Percentiles rank a stretch among this genome's conserved stretches.
Evolutionary conservation across 2,888 invertebrate species (phyloP).

Genomic region (Oxyscelio sp.): DNA sequence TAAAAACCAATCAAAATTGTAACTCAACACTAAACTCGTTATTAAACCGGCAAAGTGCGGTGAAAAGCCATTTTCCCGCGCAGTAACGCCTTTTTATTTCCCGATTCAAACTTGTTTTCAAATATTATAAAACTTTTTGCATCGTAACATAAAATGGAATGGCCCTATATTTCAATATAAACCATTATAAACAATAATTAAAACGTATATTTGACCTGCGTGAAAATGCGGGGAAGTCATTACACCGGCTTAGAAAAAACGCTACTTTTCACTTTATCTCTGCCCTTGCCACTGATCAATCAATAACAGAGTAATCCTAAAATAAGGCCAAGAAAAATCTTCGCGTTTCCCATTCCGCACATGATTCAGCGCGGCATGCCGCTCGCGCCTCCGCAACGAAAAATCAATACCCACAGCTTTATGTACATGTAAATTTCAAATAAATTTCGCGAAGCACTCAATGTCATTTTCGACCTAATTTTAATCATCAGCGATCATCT

Average conservation of each 20-base stretch:
- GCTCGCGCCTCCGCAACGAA: conserved; percentile 6
- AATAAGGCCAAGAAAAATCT: conserved; percentile 29
- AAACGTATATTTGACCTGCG: neutral
- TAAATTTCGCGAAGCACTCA: conserved; percentile 22
- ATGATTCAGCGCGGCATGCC: conserved; percentile 21
- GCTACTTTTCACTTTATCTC: conserved; percentile 13
- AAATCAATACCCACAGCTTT: conserved; percentile 50
- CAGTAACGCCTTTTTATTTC: conserved; percentile 24
- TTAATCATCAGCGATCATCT: conserved; percentile 14
- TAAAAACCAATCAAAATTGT: conserved; percentile 39
- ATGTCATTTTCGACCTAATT: conserved; percentile 40
- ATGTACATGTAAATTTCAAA: conserved; percentile 50
- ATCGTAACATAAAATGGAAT: conserved; percentile 23
- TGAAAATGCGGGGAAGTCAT: neutral
- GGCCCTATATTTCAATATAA: conserved; percentile 29
- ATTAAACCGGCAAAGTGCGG: conserved; percentile 14
- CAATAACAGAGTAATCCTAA: conserved; percentile 24
- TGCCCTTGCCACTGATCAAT: neutral
- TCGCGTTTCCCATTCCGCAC: conserved; percentile 19
- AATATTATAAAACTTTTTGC: conserved; percentile 38
- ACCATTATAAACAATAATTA: conserved; percentile 21
- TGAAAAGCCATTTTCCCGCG: conserved; percentile 22
- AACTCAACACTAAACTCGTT: conserved; percentile 9
- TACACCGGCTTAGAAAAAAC: neutral
- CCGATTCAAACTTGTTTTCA: conserved; percentile 29